phyloP scores from a whole-genome alignment of 2,888 invertebrate species.

The Hirtodrosophila cameraria region DNA sequence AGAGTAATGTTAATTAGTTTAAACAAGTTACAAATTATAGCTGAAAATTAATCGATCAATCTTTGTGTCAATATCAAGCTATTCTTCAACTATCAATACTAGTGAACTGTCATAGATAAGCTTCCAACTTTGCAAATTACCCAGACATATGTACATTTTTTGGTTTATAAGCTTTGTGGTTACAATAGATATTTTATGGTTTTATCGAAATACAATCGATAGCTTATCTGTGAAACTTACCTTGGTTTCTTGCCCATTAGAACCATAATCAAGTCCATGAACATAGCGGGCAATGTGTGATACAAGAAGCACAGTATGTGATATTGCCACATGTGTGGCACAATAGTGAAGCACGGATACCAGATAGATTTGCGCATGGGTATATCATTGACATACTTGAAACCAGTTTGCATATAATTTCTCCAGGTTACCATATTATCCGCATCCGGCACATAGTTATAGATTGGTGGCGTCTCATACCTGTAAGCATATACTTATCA shows the following conservation, averaged over 20 bases:
- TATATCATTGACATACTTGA: slow-evolving; percentile 85
- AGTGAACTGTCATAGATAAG: too few species aligned
- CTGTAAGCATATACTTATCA: slow-evolving; percentile 26
- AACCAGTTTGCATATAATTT: slow-evolving; percentile 85
- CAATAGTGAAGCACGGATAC: slow-evolving; percentile 87
- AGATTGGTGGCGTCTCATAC: slow-evolving; percentile 84
- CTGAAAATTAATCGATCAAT: too few species aligned
- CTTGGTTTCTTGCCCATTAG: slow-evolving; percentile 82
- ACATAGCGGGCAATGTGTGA: slow-evolving; percentile 88
- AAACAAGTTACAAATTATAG: too few species aligned
- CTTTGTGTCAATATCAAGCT: too few species aligned
- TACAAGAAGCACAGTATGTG: slow-evolving; percentile 86
- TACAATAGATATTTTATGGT: too few species aligned
- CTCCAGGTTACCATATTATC: slow-evolving; percentile 94
- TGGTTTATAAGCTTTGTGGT: too few species aligned
- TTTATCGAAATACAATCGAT: too few species aligned
- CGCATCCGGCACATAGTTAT: slow-evolving; percentile 94
- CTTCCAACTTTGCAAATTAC: too few species aligned
- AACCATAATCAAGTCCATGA: slow-evolving; percentile 85
- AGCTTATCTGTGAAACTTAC: slow-evolving; percentile 70
- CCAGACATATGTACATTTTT: too few species aligned
- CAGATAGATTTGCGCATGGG: slow-evolving; percentile 89
- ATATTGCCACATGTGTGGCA: slow-evolving; percentile 85
- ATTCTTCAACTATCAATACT: too few species aligned
- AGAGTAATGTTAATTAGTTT: too few species aligned